A percentile compares a stretch with the other conserved stretches of the same genome.
Evolutionary conservation across 1,140 invertebrate species (phyloP).

Genomic region (Aleiodes sp.): DNA sequence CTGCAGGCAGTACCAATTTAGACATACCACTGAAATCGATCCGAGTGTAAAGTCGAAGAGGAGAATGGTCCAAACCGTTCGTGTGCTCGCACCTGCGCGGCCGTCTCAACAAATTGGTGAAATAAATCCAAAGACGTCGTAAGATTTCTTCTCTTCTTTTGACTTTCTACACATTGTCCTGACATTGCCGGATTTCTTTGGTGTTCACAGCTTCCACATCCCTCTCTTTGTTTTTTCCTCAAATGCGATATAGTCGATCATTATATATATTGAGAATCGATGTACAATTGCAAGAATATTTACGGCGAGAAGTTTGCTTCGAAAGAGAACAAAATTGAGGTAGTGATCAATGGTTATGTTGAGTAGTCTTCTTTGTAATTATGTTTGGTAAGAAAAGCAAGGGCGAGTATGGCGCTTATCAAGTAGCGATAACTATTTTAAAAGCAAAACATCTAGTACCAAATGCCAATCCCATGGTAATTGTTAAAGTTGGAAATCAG

Average conservation of each 20-base stretch:
- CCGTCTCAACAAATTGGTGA: slow-evolving; percentile 55
- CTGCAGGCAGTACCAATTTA: slow-evolving; percentile 54
- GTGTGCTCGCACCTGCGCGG: slow-evolving; percentile 43
- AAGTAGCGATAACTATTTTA: slow-evolving; percentile 66
- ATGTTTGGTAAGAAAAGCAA: slow-evolving; percentile 32
- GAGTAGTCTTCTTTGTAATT: not conserved
- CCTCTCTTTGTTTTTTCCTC: slow-evolving; percentile 16
- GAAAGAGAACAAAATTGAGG: not conserved
- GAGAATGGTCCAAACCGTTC: slow-evolving; percentile 22
- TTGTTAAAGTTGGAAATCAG: slow-evolving; percentile 68
- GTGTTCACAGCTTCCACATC: not conserved
- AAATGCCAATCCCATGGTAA: slow-evolving; percentile 68
- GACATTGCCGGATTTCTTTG: no score
- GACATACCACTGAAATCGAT: slow-evolving; percentile 53
- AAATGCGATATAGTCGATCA: slow-evolving; percentile 30
- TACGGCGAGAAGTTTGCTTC: not conserved
- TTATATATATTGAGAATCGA: slow-evolving; percentile 6
- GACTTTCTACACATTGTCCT: not conserved
- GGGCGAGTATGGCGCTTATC: slow-evolving; percentile 49
- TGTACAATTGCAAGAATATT: no score
- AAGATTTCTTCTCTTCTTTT: slow-evolving; percentile 23
- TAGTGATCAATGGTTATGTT: not conserved
- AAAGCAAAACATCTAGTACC: slow-evolving; percentile 66
- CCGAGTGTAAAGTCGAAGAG: slow-evolving; percentile 42
- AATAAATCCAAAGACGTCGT: slow-evolving; percentile 56